A percentile compares a stretch with the other conserved stretches of the same genome.
Evolutionary conservation across 2,797 vertebrate genomes (phyloP).

Genomic region (Euphonia xanthogaster): DNA sequence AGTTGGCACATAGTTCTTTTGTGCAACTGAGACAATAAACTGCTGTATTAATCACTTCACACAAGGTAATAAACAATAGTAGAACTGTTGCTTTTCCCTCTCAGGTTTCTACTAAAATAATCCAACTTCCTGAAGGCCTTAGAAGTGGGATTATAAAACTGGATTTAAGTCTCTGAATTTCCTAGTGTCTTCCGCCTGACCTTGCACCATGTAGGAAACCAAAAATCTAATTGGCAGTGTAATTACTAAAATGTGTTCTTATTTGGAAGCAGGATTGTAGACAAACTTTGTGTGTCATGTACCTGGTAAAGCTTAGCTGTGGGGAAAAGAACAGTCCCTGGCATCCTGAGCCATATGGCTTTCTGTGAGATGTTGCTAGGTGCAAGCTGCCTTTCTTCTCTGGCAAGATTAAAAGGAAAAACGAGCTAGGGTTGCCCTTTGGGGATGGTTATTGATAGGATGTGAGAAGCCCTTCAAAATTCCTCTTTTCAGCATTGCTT

Average conservation of each 20-base stretch:
- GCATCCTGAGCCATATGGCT: background rate
- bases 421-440: background rate
- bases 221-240: background rate
- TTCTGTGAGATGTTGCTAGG: background rate
- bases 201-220: background rate
- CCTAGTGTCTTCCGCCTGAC: background rate
- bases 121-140: background rate
- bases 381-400: slow-evolving; percentile 6
- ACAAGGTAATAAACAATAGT: background rate
- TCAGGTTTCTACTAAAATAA: background rate
- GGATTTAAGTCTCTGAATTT: background rate
- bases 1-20: slow-evolving; percentile 32
- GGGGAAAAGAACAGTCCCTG: background rate
- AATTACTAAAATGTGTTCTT: background rate
- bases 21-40: slow-evolving; percentile 42
- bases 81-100: background rate
- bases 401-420: slow-evolving; percentile 10
- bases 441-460: background rate
- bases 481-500: background rate
- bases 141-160: background rate
- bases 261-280: background rate
- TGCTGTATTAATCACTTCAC: slow-evolving; percentile 23
- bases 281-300: background rate
- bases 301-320: background rate
- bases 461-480: slow-evolving; percentile 35